Conservation (phyloP, 2,113 vertebrate genomes). For the Malurus melanocephalus region DNA sequence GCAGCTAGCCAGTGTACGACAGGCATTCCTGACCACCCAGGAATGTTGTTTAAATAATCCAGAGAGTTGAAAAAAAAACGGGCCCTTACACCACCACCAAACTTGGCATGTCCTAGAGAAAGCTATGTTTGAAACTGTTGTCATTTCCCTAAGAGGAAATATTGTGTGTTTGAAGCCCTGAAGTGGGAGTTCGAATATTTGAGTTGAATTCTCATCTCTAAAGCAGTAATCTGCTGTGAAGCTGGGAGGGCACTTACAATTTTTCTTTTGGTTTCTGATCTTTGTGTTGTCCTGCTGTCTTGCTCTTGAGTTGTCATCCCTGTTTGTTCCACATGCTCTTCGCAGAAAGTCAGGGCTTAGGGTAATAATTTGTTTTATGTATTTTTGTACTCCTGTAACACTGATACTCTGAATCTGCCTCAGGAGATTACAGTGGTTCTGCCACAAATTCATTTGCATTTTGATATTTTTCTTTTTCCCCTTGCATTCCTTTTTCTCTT, state of each 20-base stretch:
- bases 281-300: not conserved
- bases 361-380: not conserved
- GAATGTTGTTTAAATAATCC: slow-evolving; percentile 34
- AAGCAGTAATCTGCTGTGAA: not conserved
- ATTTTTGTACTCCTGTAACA: not conserved
- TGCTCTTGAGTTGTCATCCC: fast-evolving
- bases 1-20: not conserved
- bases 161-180: not conserved
- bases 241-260: not conserved
- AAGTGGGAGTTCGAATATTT: not conserved
- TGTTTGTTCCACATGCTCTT: not conserved
- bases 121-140: not conserved
- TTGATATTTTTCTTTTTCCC: not conserved
- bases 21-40: slow-evolving; percentile 28
- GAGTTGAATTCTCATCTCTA: not conserved
- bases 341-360: not conserved
- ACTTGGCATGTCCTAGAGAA: not conserved
- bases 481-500: not conserved
- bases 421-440: not conserved
- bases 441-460: not conserved
- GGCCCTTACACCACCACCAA: not conserved
- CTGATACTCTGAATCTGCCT: not conserved
- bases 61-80: not conserved
- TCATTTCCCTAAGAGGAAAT: not conserved
- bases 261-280: not conserved